Conservation (phyloP, 2,113 vertebrate species). For the Perca schrenkii region DNA sequence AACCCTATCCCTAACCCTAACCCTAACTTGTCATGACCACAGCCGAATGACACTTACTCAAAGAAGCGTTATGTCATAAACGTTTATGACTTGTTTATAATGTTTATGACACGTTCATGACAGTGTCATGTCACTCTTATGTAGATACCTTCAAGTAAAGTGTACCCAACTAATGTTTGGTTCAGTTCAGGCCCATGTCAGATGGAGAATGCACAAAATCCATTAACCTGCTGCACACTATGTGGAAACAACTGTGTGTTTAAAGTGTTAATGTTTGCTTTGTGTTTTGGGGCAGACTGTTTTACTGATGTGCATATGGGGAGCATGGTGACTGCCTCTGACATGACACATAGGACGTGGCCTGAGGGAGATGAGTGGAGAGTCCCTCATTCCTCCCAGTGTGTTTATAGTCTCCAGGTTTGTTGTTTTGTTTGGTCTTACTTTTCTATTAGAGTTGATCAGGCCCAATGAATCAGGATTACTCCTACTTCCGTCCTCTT, state of each 20-base stretch:
- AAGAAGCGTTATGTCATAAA: no score
- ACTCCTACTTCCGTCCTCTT: slow-evolving; percentile 33
- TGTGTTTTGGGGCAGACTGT: slow-evolving; percentile 58
- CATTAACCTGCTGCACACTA: slow-evolving; percentile 17
- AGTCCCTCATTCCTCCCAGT: slow-evolving; percentile 54
- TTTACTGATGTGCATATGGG: slow-evolving; percentile 66
- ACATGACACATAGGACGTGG: slow-evolving; percentile 63
- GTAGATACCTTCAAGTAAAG: no score
- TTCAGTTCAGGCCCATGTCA: not conserved
- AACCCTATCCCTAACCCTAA: no score
- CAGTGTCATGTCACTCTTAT: no score
- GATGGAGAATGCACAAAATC: slow-evolving; percentile 6
- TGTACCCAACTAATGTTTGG: not conserved
- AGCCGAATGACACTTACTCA: no score
- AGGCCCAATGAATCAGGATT: slow-evolving; percentile 46
- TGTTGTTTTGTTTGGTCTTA: slow-evolving; percentile 44
- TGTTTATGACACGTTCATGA: no score
- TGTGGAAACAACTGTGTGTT: slow-evolving; percentile 30
- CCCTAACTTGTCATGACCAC: no score
- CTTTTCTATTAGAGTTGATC: slow-evolving; percentile 34
- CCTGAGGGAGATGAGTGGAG: slow-evolving; percentile 52
- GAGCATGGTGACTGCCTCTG: slow-evolving; percentile 64
- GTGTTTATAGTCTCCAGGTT: slow-evolving; percentile 40
- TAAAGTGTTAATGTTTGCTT: slow-evolving; percentile 32
- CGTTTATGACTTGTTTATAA: no score